phyloP scores from a whole-genome alignment of 2,888 invertebrate genomes.

The Anoncus sp. region DNA sequence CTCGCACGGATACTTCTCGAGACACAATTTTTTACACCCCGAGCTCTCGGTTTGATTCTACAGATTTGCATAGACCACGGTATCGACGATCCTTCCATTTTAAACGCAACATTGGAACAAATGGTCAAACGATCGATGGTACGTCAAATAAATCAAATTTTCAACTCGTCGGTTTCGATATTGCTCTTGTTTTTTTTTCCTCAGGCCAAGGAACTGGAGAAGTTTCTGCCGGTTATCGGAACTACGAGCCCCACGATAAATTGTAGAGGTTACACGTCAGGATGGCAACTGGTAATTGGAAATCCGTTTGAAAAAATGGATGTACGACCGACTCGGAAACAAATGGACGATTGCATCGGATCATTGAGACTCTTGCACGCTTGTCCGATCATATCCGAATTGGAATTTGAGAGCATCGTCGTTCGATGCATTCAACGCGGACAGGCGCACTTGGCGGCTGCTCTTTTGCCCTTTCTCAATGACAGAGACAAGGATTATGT shows the following conservation, averaged over 20 bases:
- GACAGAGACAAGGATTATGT: conserved; percentile 66
- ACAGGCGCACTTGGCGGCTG: conserved; percentile 74
- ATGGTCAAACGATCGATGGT: conserved; percentile 76
- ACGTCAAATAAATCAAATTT: conserved; percentile 23
- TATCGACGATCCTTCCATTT: conserved; percentile 72
- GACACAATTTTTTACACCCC: conserved; percentile 68
- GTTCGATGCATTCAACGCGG: conserved; percentile 70
- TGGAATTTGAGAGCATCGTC: conserved; percentile 71
- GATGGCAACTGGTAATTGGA: conserved; percentile 75
- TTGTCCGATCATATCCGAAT: conserved; percentile 74
- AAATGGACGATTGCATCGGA: conserved; percentile 73
- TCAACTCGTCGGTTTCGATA: too few relatives aligned
- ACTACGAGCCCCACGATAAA: conserved; percentile 69
- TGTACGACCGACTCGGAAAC: conserved; percentile 64
- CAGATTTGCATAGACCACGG: conserved; percentile 76
- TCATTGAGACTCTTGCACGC: conserved; percentile 73
- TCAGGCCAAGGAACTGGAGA: conserved; percentile 74
- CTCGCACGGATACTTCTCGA: conserved; percentile 73
- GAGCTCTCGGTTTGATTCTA: conserved; percentile 72
- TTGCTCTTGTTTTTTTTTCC: neutral
- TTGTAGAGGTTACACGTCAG: conserved; percentile 73
- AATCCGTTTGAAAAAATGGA: conserved; percentile 76
- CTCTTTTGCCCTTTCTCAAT: conserved; percentile 75
- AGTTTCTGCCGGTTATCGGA: conserved; percentile 71
- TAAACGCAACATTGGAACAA: conserved; percentile 72